These are phyloP conservation scores for Cyclina sinensis DNA, from an alignment of 1,140 invertebrate species.

Conservation along the genomic window DNA sequence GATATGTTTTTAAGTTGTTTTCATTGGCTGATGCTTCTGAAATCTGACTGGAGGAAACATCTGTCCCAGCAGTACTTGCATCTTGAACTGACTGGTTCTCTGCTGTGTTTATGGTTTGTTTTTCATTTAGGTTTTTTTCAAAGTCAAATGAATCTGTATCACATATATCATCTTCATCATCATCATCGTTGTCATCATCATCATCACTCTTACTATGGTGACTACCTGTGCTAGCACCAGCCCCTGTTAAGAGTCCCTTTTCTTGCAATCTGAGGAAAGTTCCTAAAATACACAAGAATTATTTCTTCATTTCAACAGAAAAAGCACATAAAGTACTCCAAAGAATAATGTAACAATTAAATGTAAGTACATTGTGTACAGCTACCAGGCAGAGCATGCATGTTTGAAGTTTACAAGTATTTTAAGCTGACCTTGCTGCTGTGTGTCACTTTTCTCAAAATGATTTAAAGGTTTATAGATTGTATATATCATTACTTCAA, in stretches of 20 bases:
- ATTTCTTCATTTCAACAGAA: neutral
- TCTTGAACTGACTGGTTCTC: neutral
- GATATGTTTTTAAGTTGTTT: neutral
- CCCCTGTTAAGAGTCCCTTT: slow-evolving; percentile 23
- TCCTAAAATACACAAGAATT: neutral
- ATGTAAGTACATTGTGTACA: no score
- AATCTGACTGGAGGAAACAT: neutral
- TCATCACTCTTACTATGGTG: slow-evolving; percentile 4
- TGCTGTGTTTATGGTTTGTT: neutral
- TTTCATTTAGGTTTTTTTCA: neutral
- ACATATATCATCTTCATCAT: neutral
- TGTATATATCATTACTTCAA: no score
- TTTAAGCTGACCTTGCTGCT: no score
- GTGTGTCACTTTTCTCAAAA: no score
- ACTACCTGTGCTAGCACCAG: neutral
- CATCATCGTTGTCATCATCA: slow-evolving; percentile 50
- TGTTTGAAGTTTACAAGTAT: neutral
- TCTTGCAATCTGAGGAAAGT: slow-evolving; percentile 51
- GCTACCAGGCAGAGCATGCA: no score
- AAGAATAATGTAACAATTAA: neutral
- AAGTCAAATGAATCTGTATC: neutral
- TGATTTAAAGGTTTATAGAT: no score
- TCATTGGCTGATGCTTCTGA: neutral
- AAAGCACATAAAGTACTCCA: neutral
- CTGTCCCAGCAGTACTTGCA: neutral